Conservation (phyloP, 2,888 invertebrate genomes). For the Reticulitermes lucifugus region DNA sequence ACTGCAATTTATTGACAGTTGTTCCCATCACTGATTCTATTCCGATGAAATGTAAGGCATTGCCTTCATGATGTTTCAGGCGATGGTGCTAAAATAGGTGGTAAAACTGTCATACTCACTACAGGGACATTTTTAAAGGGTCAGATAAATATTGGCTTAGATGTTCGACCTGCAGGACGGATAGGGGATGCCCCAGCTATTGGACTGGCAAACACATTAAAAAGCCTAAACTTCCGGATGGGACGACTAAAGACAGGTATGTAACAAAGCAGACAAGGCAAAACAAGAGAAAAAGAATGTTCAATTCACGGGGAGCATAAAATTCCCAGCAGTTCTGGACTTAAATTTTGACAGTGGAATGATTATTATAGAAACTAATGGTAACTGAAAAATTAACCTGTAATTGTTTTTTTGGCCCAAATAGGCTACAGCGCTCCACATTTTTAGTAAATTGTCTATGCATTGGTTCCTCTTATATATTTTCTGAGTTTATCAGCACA, state of each 20-base stretch:
- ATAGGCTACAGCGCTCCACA: no score
- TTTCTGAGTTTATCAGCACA: no score
- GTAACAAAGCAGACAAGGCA: background rate
- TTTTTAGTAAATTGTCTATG: no score
- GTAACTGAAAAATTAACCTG: no score
- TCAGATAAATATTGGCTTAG: slow-evolving; percentile 84
- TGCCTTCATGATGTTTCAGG: slow-evolving; percentile 59
- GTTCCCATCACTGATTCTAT: background rate
- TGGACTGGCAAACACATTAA: slow-evolving; percentile 79
- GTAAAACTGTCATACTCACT: slow-evolving; percentile 81
- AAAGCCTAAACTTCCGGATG: slow-evolving; percentile 77
- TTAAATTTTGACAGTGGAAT: no score
- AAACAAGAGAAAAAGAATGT: no score
- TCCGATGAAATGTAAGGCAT: background rate
- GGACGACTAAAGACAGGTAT: slow-evolving; percentile 85
- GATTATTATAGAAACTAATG: no score
- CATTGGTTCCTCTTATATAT: no score
- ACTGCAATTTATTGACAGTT: background rate
- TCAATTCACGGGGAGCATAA: no score
- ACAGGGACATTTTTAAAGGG: slow-evolving; percentile 92
- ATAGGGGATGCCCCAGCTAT: slow-evolving; percentile 84
- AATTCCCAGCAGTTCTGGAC: no score
- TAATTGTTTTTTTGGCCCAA: no score
- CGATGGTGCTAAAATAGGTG: slow-evolving; percentile 70
- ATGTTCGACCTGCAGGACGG: slow-evolving; percentile 81